A percentile compares a stretch with the other conserved stretches of the same genome.
These are phyloP conservation scores for Trochalopteron elliotii DNA, from an alignment of 2,113 vertebrate species.

Conservation along the genomic window DNA sequence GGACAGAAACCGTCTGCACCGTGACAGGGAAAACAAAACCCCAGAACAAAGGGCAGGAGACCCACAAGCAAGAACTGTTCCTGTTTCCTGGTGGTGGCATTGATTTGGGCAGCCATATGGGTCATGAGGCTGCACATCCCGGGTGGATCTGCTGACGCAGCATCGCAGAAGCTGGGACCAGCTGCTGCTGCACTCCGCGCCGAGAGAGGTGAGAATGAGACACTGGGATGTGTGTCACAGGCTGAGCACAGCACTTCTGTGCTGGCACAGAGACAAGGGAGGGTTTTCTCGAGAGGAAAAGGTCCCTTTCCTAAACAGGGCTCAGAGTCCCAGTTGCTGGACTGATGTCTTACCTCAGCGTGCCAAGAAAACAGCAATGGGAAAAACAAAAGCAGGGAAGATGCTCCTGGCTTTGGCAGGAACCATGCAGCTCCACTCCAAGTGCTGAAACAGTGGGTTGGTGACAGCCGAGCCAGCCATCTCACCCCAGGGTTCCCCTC, in stretches of 20 bases:
- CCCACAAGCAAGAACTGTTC: background rate
- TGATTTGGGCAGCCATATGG: background rate
- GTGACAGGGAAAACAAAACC: background rate
- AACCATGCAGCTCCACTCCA: background rate
- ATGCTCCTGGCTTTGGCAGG: background rate
- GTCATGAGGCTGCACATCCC: accelerated
- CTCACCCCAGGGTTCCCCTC: background rate
- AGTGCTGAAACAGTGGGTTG: background rate
- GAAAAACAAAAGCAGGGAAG: constrained; percentile 23
- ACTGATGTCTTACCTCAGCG: background rate
- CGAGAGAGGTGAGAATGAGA: background rate
- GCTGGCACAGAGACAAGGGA: background rate
- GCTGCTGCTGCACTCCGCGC: background rate
- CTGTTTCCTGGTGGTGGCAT: background rate
- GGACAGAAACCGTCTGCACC: background rate
- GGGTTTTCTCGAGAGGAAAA: background rate
- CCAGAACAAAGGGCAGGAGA: background rate
- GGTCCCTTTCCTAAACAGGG: background rate
- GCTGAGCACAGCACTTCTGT: background rate
- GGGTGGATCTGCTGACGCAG: background rate
- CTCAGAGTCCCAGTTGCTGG: background rate
- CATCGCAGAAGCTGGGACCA: accelerated
- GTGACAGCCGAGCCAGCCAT: background rate
- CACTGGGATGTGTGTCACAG: background rate
- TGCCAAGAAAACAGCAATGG: background rate